phyloP scores from a whole-genome alignment of 2,888 invertebrate species.

The Zootermopsis nevadensis region DNA sequence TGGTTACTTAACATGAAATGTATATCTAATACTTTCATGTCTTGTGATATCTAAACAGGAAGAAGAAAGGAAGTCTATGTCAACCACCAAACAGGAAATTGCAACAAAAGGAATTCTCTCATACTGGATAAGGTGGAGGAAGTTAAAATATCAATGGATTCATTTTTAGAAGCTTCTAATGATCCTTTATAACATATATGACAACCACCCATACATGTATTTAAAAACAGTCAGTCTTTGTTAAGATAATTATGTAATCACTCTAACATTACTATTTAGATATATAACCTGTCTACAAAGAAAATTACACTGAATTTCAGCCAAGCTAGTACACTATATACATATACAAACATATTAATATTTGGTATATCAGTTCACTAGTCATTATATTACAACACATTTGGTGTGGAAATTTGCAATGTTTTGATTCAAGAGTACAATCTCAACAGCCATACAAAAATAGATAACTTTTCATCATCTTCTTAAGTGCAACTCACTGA shows the following conservation, averaged over 20 bases:
- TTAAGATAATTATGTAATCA: neutral
- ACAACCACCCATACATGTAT: slow-evolving; percentile 8
- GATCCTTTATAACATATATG: neutral
- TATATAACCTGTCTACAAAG: neutral
- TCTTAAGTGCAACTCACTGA: slow-evolving; percentile 10
- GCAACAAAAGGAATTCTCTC: neutral
- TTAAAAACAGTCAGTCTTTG: slow-evolving; percentile 10
- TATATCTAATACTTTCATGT: neutral
- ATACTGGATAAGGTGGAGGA: neutral
- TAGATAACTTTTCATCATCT: neutral
- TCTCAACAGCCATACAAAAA: slow-evolving; percentile 8
- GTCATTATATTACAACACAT: neutral
- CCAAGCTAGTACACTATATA: neutral
- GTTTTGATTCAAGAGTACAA: neutral
- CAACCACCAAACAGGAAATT: slow-evolving; percentile 5
- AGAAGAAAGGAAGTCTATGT: neutral
- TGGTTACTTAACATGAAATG: neutral
- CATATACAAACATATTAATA: neutral
- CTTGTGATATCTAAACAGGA: neutral
- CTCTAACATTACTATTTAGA: neutral
- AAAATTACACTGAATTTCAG: neutral
- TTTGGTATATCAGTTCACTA: slow-evolving; percentile 8
- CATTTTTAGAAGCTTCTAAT: neutral
- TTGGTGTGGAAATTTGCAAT: neutral
- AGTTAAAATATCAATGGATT: neutral